These are phyloP conservation scores for Schizothorax lantsangensis DNA, from an alignment of 2,797 vertebrate genomes.

Conservation along the genomic window DNA sequence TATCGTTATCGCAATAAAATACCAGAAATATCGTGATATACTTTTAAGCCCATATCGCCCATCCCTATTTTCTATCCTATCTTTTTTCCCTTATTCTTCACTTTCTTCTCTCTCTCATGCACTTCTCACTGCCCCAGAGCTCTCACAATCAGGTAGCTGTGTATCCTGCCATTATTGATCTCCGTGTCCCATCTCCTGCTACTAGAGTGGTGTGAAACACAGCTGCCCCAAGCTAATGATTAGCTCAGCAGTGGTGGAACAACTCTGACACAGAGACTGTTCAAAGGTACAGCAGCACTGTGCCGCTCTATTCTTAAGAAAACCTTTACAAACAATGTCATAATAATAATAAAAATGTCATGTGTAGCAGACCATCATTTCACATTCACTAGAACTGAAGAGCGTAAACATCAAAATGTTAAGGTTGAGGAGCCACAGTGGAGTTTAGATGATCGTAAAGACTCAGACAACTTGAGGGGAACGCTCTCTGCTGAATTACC, in stretches of 20 bases:
- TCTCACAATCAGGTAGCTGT: conserved; percentile 17
- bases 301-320: neutral
- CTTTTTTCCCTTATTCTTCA: neutral
- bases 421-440: neutral
- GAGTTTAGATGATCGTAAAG: neutral
- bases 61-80: neutral
- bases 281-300: conserved; percentile 43
- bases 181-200: conserved; percentile 22
- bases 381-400: neutral
- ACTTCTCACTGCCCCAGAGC: neutral
- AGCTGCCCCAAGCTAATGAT: conserved; percentile 49
- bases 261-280: conserved; percentile 1
- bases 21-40: no score
- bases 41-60: no score
- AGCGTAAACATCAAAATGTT: neutral
- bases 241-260: conserved; percentile 36
- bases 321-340: neutral
- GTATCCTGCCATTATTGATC: conserved; percentile 42
- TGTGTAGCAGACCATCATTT: neutral
- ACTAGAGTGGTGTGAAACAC: conserved; percentile 38
- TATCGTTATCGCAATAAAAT: no score
- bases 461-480: neutral
- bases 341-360: neutral
- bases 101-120: neutral
- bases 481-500: conserved; percentile 9